These are phyloP conservation scores for Serrognathus titanus DNA, from an alignment of 2,888 invertebrate species.

Conservation along the genomic window DNA sequence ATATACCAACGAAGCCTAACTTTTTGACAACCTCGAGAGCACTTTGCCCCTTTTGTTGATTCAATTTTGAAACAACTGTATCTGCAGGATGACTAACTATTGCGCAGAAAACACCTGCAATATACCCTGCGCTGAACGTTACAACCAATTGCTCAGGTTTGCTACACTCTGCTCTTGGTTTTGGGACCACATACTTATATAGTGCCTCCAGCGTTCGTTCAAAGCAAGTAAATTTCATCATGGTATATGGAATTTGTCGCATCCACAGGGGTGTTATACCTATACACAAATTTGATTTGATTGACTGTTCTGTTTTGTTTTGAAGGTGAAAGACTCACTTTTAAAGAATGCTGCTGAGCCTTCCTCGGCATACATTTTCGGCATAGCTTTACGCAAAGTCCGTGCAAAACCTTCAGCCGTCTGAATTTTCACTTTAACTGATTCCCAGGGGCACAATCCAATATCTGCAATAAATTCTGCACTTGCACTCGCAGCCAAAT, in stretches of 20 bases:
- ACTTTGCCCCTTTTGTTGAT: slow-evolving; percentile 81
- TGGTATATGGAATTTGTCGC: slow-evolving; percentile 98
- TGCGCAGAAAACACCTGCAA: slow-evolving; percentile 98
- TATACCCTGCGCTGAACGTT: slow-evolving; percentile 93
- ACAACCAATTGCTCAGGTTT: slow-evolving; percentile 93
- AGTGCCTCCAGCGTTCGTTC: slow-evolving; percentile 92
- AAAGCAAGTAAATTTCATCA: slow-evolving; percentile 99
- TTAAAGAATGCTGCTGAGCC: slow-evolving; percentile 91
- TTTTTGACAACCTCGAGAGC: slow-evolving; percentile 70
- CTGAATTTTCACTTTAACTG: slow-evolving; percentile 90
- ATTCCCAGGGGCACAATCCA: slow-evolving; percentile 93
- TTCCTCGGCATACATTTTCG: slow-evolving; percentile 86
- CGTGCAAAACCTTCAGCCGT: slow-evolving; percentile 91
- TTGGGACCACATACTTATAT: slow-evolving; percentile 90
- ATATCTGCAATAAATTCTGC: slow-evolving; percentile 99
- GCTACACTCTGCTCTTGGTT: slow-evolving; percentile 84
- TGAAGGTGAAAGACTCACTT: slow-evolving; percentile 24
- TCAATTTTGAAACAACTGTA: slow-evolving; percentile 93
- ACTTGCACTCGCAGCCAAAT: slow-evolving; percentile 90
- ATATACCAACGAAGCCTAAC: slow-evolving; percentile 72
- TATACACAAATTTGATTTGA: too few relatives aligned
- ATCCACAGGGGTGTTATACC: slow-evolving; percentile 89
- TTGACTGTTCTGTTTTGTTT: neutral
- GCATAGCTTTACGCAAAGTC: slow-evolving; percentile 84
- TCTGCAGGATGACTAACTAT: slow-evolving; percentile 99